A percentile compares a stretch with the other conserved stretches of the same genome.
phyloP scores from a whole-genome alignment of 2,113 vertebrate genomes.

The Coryphaenoides rupestris region DNA sequence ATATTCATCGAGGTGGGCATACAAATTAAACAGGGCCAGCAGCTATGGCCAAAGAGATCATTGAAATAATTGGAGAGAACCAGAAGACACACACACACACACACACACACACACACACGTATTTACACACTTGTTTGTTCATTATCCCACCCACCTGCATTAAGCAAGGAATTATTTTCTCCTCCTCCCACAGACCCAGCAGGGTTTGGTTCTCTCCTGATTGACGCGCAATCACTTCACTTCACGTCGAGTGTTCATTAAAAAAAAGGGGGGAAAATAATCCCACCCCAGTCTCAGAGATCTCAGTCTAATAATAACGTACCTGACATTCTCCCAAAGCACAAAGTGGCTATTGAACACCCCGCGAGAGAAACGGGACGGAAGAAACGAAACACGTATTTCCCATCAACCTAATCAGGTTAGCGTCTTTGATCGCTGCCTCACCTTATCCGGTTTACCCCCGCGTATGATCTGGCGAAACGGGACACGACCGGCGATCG shows the following conservation, averaged over 20 bases:
- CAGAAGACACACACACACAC: constrained; percentile 14
- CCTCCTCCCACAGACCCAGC: constrained; percentile 1
- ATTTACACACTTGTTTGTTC: neutral
- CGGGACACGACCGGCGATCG: too few relatives aligned
- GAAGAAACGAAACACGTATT: too few relatives aligned
- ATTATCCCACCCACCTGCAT: constrained; percentile 9
- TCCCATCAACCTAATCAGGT: too few relatives aligned
- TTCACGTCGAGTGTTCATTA: constrained; percentile 6
- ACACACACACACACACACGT: constrained; percentile 1
- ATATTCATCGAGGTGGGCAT: constrained; percentile 33
- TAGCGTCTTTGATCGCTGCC: too few relatives aligned
- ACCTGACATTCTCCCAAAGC: too few relatives aligned
- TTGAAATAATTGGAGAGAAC: constrained; percentile 13
- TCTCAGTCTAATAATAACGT: neutral
- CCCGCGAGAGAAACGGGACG: too few relatives aligned
- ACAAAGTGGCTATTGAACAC: too few relatives aligned
- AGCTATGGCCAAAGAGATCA: neutral
- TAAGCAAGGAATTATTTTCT: neutral
- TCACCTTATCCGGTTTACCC: too few relatives aligned
- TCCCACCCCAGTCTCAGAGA: neutral
- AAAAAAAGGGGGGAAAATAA: neutral
- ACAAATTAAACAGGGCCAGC: constrained; percentile 12
- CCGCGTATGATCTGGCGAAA: too few relatives aligned
- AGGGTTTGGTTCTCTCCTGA: constrained; percentile 12
- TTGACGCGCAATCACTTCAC: constrained; percentile 19